Base-by-base conservation (phyloP, 2,113 vertebrate species). In the Chionis minor region DNA sequence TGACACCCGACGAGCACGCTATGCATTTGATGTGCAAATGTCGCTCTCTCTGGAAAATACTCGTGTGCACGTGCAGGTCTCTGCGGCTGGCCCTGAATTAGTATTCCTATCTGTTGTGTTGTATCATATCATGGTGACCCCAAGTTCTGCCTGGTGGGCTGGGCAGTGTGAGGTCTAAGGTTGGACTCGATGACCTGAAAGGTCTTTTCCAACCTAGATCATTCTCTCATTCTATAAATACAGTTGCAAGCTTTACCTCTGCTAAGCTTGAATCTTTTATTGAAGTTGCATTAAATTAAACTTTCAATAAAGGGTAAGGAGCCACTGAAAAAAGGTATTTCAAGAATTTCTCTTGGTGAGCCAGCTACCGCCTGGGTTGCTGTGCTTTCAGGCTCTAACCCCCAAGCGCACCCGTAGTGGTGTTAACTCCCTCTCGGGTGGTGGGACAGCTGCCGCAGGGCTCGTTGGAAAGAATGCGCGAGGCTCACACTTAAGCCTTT, bases 1-100 rank as follows among this genome's bases (percentile, higher is more conserved):
- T 35, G 35, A 32, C 12, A 32, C 26, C 13, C 23, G 5, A 8
- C 0, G 8, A 30, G 28, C 8, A 2, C 17, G 6, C 16, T 26
- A 1, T 13, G 30, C 44, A 2, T 51, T 55, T 38, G 5, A 12
- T 16, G 17, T 32, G n/a, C 55, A 45, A 54, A 19, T 42, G 12
- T 6, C 35, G 30, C 38, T 35, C 6, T 66, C n/a, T 16, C 1
- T 26, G 38, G n/a, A 47, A 23, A 24, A 18, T 8, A 4, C 28
- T 18, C 7, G 26, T 10, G 47, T 54, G 81, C 45, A 8, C 15
- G 2, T 4, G 35, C 4, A 35, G 81, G 47, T 32, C 14, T 44
- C 16, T 9, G 27, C 4, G 5, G 44, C 55, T 23, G 35, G 38
- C 23, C 14, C 9, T 4, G 28, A 24, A 4, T 24, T 6, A 7